phyloP scores from a whole-genome alignment of 2,113 vertebrate genomes.

The Rhabdomys dilectus region DNA sequence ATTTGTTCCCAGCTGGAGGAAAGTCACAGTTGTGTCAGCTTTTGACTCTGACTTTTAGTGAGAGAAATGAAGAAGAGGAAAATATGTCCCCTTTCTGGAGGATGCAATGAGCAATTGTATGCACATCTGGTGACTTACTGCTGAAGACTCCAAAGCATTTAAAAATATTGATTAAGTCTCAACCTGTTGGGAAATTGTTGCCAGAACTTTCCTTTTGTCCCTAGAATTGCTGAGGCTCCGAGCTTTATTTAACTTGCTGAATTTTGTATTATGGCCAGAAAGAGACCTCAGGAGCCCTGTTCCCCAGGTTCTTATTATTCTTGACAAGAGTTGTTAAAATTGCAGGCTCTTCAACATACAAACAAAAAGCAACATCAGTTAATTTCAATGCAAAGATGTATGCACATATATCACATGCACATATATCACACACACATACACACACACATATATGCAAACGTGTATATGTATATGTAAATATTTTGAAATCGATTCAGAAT shows the following conservation, averaged over 20 bases:
- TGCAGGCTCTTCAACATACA: background rate
- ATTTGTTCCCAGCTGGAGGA: constrained; percentile 56
- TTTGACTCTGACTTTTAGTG: constrained; percentile 37
- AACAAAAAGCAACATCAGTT: background rate
- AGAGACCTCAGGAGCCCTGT: constrained; percentile 14
- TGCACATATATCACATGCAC: background rate
- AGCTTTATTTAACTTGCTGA: constrained; percentile 47
- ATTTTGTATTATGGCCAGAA: constrained; percentile 6
- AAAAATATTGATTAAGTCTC: constrained; percentile 78
- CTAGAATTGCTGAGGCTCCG: constrained; percentile 34
- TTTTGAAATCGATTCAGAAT: background rate
- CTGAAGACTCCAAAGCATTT: constrained; percentile 62
- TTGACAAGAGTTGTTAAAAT: constrained; percentile 42
- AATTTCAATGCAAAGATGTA: background rate
- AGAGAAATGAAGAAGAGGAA: constrained; percentile 47
- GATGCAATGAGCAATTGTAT: background rate
- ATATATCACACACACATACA: background rate
- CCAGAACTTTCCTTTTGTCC: constrained; percentile 25
- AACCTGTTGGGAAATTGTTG: constrained; percentile 65
- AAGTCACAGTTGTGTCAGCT: constrained; percentile 40
- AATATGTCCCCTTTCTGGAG: background rate
- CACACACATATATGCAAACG: background rate
- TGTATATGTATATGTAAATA: background rate
- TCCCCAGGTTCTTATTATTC: constrained; percentile 58
- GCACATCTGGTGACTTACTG: background rate